These are phyloP conservation scores for Diogma glabrata DNA, from an alignment of 2,888 invertebrate species.

Conservation along the genomic window DNA sequence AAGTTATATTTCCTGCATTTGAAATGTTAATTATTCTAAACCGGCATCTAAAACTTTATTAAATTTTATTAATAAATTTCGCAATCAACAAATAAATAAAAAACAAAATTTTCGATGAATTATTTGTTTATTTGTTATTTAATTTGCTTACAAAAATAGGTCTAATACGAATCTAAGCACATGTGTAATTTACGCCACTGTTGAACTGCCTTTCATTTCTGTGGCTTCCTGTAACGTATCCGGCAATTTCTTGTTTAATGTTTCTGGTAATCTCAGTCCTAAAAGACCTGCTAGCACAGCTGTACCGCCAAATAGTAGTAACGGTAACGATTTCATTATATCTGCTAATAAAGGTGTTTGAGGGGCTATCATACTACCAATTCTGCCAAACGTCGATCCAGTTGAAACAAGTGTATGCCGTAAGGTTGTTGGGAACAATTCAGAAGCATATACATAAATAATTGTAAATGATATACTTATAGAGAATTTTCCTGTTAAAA, in stretches of 20 bases:
- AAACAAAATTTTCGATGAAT: too few species aligned
- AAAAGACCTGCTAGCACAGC: constrained; percentile 40
- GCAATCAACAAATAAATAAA: too few species aligned
- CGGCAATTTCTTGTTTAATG: constrained; percentile 41
- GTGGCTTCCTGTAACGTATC: constrained; percentile 44
- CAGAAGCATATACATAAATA: constrained; percentile 55
- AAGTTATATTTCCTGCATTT: too few species aligned
- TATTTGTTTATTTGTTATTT: too few species aligned
- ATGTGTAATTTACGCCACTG: too few species aligned
- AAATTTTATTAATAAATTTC: too few species aligned
- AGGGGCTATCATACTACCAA: constrained; percentile 60
- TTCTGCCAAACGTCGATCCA: constrained; percentile 55
- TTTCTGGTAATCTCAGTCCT: constrained; percentile 45
- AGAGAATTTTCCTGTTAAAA: constrained; percentile 51
- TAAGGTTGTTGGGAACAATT: constrained; percentile 57
- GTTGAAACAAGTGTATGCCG: constrained; percentile 54
- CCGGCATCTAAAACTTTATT: too few species aligned
- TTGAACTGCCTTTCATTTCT: too few species aligned
- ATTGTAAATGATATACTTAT: constrained; percentile 55
- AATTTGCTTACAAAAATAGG: too few species aligned
- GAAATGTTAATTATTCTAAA: too few species aligned
- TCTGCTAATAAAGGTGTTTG: constrained; percentile 47
- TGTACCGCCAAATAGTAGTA: constrained; percentile 41
- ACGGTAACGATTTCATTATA: constrained; percentile 30
- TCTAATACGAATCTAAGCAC: too few species aligned